Evolutionary conservation across 2,888 invertebrate genomes (phyloP).

Genomic region (Dynastes maya): DNA sequence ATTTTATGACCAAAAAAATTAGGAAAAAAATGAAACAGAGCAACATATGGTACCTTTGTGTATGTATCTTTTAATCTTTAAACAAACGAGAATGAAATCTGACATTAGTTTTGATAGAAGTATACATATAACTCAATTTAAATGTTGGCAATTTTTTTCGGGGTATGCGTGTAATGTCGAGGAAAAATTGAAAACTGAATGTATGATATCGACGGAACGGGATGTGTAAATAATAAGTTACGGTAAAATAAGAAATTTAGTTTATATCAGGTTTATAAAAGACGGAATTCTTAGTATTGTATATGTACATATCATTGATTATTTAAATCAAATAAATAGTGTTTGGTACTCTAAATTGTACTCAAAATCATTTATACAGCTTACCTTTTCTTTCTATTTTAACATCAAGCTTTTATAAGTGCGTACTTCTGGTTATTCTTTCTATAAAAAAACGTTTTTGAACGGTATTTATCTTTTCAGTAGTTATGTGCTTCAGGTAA

Average conservation of each 20-base stretch:
- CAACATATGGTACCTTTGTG: conserved; percentile 8
- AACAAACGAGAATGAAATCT: conserved; percentile 32
- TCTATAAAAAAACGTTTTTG: too few relatives aligned
- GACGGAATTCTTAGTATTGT: not conserved
- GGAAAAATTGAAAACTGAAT: conserved; percentile 43
- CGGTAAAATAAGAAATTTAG: not conserved
- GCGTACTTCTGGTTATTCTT: too few relatives aligned
- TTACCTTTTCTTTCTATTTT: not conserved
- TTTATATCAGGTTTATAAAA: conserved; percentile 17
- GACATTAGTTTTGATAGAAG: conserved; percentile 45
- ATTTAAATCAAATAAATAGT: not conserved
- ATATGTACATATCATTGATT: conserved; percentile 22
- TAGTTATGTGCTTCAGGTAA: too few relatives aligned
- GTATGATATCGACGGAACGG: not conserved
- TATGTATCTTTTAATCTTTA: conserved; percentile 4
- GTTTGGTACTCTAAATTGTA: not conserved
- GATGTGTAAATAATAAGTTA: not conserved
- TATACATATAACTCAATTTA: conserved; percentile 28
- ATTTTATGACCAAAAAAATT: conserved; percentile 36
- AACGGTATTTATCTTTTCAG: too few relatives aligned
- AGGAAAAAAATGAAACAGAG: not conserved
- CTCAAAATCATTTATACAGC: not conserved
- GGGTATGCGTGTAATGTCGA: not conserved
- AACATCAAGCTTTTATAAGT: not conserved
- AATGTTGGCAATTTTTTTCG: not conserved